These are phyloP conservation scores for Sebastes melanostomus DNA, from an alignment of 2,797 vertebrate genomes.

Conservation along the genomic window DNA sequence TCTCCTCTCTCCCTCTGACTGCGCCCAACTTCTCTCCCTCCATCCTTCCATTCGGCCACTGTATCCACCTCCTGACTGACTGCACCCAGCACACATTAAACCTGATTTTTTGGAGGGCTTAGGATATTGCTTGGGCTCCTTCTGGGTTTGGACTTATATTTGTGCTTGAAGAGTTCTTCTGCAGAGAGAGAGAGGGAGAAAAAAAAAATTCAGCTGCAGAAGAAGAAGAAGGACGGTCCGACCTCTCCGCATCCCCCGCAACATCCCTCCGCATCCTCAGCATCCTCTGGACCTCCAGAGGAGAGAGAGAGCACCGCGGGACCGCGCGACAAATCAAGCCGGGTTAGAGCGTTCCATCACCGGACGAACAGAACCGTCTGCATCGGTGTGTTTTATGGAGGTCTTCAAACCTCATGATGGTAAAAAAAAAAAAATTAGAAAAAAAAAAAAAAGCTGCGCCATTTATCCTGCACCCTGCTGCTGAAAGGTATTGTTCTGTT, in stretches of 20 bases:
- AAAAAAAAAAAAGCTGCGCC: slow-evolving; percentile 36
- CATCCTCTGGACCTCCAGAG: slow-evolving; percentile 51
- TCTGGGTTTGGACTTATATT: slow-evolving; percentile 61
- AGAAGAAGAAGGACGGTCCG: slow-evolving; percentile 51
- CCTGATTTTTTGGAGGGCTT: slow-evolving; percentile 8
- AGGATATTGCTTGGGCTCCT: slow-evolving; percentile 30
- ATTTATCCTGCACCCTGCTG: slow-evolving; percentile 23
- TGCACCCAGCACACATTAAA: slow-evolving; percentile 52
- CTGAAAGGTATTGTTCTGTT: slow-evolving; percentile 57
- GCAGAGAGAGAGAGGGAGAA: neutral
- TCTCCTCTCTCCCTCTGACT: slow-evolving; percentile 62
- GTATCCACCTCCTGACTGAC: slow-evolving; percentile 50
- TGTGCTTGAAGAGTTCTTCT: slow-evolving; percentile 22
- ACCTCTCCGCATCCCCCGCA: slow-evolving; percentile 60
- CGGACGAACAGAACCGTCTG: slow-evolving; percentile 1
- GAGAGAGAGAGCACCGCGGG: slow-evolving; percentile 16
- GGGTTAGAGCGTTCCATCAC: neutral
- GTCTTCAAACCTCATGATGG: neutral
- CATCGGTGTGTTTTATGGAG: slow-evolving; percentile 27
- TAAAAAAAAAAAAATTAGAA: neutral
- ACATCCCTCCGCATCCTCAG: slow-evolving; percentile 53
- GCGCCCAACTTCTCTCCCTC: slow-evolving; percentile 72
- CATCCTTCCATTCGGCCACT: slow-evolving; percentile 56
- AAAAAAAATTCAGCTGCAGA: slow-evolving; percentile 1
- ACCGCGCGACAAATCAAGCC: slow-evolving; percentile 10